phyloP scores from a whole-genome alignment of 2,797 vertebrate species.

The Alfaro cultratus region DNA sequence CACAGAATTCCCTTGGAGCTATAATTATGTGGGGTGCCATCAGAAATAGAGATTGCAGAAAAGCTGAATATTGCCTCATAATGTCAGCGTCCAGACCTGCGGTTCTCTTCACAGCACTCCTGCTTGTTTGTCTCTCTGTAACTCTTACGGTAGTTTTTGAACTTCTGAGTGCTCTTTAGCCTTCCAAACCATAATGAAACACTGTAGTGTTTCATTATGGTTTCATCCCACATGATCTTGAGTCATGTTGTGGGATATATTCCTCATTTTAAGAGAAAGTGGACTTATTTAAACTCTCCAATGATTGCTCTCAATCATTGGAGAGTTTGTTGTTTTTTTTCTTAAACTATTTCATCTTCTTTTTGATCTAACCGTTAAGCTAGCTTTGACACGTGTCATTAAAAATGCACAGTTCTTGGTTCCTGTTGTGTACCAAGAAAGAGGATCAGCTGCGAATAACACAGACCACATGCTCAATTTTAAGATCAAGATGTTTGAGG shows the following conservation, averaged over 20 bases:
- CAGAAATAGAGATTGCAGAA: conserved; percentile 67
- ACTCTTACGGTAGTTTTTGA: conserved; percentile 50
- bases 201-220: no score
- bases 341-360: not conserved
- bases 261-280: conserved; percentile 53
- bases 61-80: conserved; percentile 54
- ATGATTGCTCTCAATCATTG: conserved; percentile 16
- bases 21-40: conserved; percentile 78
- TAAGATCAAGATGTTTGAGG: conserved; percentile 62
- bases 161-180: conserved; percentile 27
- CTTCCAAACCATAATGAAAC: conserved; percentile 44
- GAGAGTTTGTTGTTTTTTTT: conserved; percentile 10
- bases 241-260: conserved; percentile 20
- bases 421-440: conserved; percentile 6
- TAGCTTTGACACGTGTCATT: conserved; percentile 66
- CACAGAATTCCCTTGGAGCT: conserved; percentile 66
- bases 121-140: conserved; percentile 35
- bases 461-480: conserved; percentile 68
- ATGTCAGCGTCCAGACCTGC: conserved; percentile 41
- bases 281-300: conserved; percentile 39
- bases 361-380: conserved; percentile 63
- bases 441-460: conserved; percentile 67
- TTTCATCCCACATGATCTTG: no score
- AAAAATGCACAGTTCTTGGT: conserved; percentile 44
- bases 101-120: conserved; percentile 40